Conservation (phyloP, 2,797 vertebrate species). For the Ctenosaura bakeri region DNA sequence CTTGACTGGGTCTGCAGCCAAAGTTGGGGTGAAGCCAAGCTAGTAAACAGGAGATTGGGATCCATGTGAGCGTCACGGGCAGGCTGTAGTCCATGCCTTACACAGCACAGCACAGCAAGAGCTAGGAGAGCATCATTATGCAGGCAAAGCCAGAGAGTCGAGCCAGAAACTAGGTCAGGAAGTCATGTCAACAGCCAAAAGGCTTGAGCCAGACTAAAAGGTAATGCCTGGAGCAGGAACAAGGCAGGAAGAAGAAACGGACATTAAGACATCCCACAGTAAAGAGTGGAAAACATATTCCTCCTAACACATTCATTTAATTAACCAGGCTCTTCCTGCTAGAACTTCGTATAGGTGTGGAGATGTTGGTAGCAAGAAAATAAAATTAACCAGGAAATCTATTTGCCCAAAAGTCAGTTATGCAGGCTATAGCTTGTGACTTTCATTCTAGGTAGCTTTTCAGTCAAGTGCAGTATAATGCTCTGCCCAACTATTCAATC, state of each 20-base stretch:
- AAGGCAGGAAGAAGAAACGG: slow-evolving; percentile 16
- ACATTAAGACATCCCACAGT: not conserved
- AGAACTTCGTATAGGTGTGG: not conserved
- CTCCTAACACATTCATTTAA: slow-evolving; percentile 12
- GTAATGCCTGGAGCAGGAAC: slow-evolving; percentile 23
- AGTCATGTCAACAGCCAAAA: slow-evolving; percentile 42
- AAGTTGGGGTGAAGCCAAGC: slow-evolving; percentile 25
- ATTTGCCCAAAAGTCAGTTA: slow-evolving; percentile 5
- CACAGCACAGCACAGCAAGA: not conserved
- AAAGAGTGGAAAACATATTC: slow-evolving; percentile 9
- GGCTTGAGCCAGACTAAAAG: slow-evolving; percentile 4
- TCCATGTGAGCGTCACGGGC: not conserved
- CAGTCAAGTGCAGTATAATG: not conserved
- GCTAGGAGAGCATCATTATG: not conserved
- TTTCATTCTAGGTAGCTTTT: not conserved
- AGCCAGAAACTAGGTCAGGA: slow-evolving; percentile 36
- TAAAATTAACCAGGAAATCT: not conserved
- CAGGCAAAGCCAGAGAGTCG: not conserved
- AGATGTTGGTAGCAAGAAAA: slow-evolving; percentile 15
- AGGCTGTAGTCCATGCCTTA: not conserved
- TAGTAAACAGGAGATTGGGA: slow-evolving; percentile 25
- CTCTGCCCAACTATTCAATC: not conserved
- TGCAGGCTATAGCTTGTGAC: not conserved
- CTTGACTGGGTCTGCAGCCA: slow-evolving; percentile 14
- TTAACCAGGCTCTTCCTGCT: slow-evolving; percentile 23